Base-by-base conservation (phyloP, 2,113 vertebrate species). In the Sigmodon hispidus region DNA sequence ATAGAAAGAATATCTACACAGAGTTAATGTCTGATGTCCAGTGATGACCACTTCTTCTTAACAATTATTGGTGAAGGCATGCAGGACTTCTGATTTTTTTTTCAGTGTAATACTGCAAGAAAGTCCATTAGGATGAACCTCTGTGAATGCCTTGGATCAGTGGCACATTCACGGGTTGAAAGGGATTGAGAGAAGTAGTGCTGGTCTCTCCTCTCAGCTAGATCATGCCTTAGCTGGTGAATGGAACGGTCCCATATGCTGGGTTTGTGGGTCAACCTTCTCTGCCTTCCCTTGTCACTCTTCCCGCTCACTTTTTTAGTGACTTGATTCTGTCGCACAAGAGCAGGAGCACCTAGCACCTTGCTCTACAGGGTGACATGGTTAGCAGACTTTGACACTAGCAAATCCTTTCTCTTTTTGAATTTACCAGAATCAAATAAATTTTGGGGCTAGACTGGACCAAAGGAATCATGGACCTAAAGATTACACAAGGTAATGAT, bases 201-300 rank as follows among this genome's bases (percentile, higher is more conserved):
- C 92, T 94, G 83, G 22, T 95, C 79, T 96, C 88, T 92, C 48
- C 63, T 83, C 59, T 90, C 61, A 96, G 95, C 88, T 7, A 10
- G 87, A 81, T 93, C 90, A 94, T 94, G 80, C 90, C 61, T 94
- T 91, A 85, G 93, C 92, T 94, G 26, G 80, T 96, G 96, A 92
- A 87, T 93, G 84, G 90, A 93, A 94, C 43, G 72, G 95, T 96
- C 93, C 84, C n/a, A n/a, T n/a, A n/a, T n/a, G n/a, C 95, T 97
- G 95, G 80, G 77, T 95, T 94, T 87, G 61, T 85, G 61, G 89
- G 94, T 95, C 89, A 96, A 94, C 96, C 59, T 76, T 43, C 50
- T 92, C 80, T 72, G 90, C 80, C 70, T 93, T 90, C 76, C 15
- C 22, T 85, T 89, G 84, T 52, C 94, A 75, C 79, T 89, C 83